These are phyloP conservation scores for Sylvilagus bachmani DNA, from an alignment of 2,113 vertebrate genomes.

Conservation along the genomic window DNA sequence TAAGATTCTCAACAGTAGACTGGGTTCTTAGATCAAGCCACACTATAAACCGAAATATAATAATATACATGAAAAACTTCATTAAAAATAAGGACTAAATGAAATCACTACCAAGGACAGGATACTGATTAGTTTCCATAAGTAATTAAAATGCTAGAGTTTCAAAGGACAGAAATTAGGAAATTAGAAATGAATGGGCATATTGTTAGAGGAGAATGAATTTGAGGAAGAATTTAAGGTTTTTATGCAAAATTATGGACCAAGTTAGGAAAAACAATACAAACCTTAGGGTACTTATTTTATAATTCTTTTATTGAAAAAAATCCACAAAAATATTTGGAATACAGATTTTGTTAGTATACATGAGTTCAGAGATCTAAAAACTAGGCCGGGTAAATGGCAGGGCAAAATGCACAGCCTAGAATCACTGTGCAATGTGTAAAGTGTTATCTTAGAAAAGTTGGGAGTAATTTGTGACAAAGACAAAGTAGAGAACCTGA, in stretches of 20 bases:
- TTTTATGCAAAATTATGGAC: conserved; percentile 72
- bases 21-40: conserved; percentile 99
- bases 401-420: not conserved
- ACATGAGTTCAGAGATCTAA: conserved; percentile 1
- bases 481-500: conserved; percentile 34
- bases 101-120: conserved; percentile 68
- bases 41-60: conserved; percentile 88
- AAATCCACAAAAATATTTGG: not conserved
- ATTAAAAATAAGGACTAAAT: conserved; percentile 69
- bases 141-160: conserved; percentile 79
- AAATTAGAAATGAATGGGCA: conserved; percentile 77
- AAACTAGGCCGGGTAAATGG: not conserved
- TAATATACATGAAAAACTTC: conserved; percentile 70
- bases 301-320: conserved; percentile 33
- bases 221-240: conserved; percentile 69
- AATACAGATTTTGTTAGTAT: conserved; percentile 56
- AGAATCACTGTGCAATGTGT: not conserved
- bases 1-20: conserved; percentile 96
- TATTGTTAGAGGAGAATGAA: conserved; percentile 77
- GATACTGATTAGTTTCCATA: conserved; percentile 79
- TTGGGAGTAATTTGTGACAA: conserved; percentile 50
- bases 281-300: conserved; percentile 67
- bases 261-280: conserved; percentile 68
- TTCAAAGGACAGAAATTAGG: conserved; percentile 76
- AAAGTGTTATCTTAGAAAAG: conserved; percentile 43